These are phyloP conservation scores for Paramormyrops kingsleyae DNA, from an alignment of 2,113 vertebrate species.

Conservation along the genomic window DNA sequence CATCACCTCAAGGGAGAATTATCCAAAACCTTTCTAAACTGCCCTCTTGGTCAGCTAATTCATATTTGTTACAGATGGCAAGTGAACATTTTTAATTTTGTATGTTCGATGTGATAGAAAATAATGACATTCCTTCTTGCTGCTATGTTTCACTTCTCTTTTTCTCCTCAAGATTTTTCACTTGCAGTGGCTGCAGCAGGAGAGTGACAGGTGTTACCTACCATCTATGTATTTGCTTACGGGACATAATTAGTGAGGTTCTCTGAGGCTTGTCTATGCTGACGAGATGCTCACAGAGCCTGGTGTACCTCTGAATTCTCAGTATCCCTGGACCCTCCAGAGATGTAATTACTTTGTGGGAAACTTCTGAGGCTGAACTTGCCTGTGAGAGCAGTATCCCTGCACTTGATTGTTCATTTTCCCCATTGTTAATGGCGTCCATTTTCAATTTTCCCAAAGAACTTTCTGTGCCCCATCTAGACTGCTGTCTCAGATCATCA, in stretches of 20 bases:
- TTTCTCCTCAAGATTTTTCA: neutral
- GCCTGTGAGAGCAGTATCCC: slow-evolving; percentile 44
- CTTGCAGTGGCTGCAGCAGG: slow-evolving; percentile 15
- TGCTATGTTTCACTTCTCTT: neutral
- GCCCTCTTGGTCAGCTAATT: neutral
- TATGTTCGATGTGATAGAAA: neutral
- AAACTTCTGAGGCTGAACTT: slow-evolving; percentile 52
- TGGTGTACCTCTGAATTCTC: slow-evolving; percentile 33
- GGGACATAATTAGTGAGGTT: slow-evolving; percentile 45
- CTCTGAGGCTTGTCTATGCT: slow-evolving; percentile 31
- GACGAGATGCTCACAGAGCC: slow-evolving; percentile 44
- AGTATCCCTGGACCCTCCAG: slow-evolving; percentile 47
- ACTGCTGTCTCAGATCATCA: neutral
- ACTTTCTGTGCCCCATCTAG: neutral
- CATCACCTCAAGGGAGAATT: neutral
- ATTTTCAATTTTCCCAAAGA: neutral
- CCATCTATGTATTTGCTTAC: slow-evolving; percentile 41
- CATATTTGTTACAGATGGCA: neutral
- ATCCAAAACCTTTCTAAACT: neutral
- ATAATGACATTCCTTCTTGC: too few relatives aligned
- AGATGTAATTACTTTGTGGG: slow-evolving; percentile 64
- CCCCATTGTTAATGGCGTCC: slow-evolving; percentile 37
- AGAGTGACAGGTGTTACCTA: slow-evolving; percentile 30
- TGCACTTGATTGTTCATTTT: slow-evolving; percentile 38
- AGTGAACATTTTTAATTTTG: neutral